Base-by-base conservation (phyloP, 2,797 vertebrate genomes). In the Microctenopoma lineatum region DNA sequence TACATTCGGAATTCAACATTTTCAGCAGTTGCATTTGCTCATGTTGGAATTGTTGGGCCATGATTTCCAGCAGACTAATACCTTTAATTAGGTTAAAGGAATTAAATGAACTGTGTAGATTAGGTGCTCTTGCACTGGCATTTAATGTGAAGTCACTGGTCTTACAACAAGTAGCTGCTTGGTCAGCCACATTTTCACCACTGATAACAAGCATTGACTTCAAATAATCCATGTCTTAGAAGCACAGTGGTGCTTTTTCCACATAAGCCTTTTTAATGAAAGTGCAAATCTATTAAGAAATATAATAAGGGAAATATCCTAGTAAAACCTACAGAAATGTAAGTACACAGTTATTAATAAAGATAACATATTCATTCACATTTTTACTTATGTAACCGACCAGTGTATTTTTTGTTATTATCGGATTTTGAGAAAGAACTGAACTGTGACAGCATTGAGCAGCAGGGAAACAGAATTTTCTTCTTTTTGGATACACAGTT, bases 71-170 rank as follows among this genome's bases (percentile, higher is more conserved):
- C 59, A 56, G 59, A 79, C 34, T 44, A 15, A 73, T 73, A 70
- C 47, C 15, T 83, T 79, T 70, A 87, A 81, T 85, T 77, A 81
- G 42, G 57, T 29, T 54, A 81, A 79, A 52, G 63, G 38, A 81
- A 73, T 47, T 61, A n/a, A 73, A 73, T 70, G 39, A 66, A 15
- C 48, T 18, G 46, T 54, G 46, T 44, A 53, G 27, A 72, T 61
- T 14, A 54, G 16, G 18, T 45, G 57, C 11, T 45, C 36, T 12
- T 53, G 16, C 59, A 50, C 11, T 48, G 32, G 14, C 25, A 46
- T 59, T 44, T 46, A 56, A 57, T 66, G 4, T 52, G 27, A 50
- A 80, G 63, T 69, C 13, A 51, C 4, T 61, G n/a, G 15, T 66
- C 52, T 53, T 39, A 41, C 34, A 34, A 41, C 34, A 34, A 54